A percentile compares a stretch with the other conserved stretches of the same genome.
Conservation (phyloP, 1,140 invertebrate genomes). For the Temnothorax longispinosus region DNA sequence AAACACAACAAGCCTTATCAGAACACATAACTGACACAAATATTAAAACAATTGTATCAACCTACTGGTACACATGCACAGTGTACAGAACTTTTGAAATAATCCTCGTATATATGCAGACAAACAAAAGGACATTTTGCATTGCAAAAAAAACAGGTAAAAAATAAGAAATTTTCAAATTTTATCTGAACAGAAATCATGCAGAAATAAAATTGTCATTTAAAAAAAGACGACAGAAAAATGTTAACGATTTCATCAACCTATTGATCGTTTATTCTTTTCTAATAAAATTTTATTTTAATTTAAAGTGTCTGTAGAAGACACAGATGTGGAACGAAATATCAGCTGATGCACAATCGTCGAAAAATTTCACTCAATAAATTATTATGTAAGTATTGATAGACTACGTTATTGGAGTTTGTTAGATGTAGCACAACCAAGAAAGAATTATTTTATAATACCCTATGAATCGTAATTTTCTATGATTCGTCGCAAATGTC, state of each 20-base stretch:
- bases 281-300: background rate
- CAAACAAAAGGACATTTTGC: background rate
- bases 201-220: slow-evolving; percentile 4
- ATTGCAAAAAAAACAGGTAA: background rate
- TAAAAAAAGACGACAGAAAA: background rate
- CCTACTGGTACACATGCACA: too few relatives aligned
- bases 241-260: background rate
- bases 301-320: background rate
- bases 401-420: background rate
- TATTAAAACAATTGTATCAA: too few relatives aligned
- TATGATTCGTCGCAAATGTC: background rate
- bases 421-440: background rate
- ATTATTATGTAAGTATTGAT: background rate
- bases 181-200: background rate
- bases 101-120: background rate
- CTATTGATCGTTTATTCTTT: background rate
- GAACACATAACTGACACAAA: too few relatives aligned
- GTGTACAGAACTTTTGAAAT: too few relatives aligned
- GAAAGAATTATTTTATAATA: slow-evolving; percentile 16
- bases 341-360: background rate
- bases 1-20: too few relatives aligned
- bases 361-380: background rate
- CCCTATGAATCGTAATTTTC: background rate
- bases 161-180: background rate
- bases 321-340: background rate